Conservation (phyloP, 2,797 vertebrate genomes). For the Scolopax bukidnonensis region DNA sequence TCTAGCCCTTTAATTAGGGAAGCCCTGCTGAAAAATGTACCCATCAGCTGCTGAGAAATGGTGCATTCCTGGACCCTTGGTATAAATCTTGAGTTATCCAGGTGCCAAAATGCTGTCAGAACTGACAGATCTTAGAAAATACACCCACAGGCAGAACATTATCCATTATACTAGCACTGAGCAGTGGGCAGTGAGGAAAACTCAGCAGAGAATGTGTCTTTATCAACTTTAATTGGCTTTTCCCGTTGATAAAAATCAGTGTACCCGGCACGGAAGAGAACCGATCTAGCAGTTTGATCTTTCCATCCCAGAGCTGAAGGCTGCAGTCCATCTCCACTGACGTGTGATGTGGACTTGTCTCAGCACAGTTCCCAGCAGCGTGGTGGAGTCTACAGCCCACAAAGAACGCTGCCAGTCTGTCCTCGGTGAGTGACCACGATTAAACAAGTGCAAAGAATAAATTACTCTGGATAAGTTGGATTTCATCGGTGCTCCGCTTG, state of each 20-base stretch:
- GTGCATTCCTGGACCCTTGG: constrained; percentile 70
- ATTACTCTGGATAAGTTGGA: constrained; percentile 31
- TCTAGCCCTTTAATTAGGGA: constrained; percentile 78
- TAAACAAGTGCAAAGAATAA: constrained; percentile 47
- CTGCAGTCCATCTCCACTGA: constrained; percentile 55
- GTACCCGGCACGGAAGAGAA: constrained; percentile 27
- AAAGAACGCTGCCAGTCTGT: constrained; percentile 38
- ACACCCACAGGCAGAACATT: constrained; percentile 73
- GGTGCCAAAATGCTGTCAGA: constrained; percentile 78
- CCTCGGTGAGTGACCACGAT: constrained; percentile 27
- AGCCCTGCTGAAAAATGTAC: constrained; percentile 78
- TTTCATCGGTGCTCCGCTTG: constrained; percentile 10
- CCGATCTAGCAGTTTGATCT: constrained; percentile 61
- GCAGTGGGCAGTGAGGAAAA: constrained; percentile 73
- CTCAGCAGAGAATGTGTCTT: constrained; percentile 71
- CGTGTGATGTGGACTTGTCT: constrained; percentile 6
- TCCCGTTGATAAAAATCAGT: constrained; percentile 64
- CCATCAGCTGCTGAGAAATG: constrained; percentile 73
- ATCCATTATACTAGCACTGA: constrained; percentile 75
- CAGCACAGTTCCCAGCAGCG: not conserved
- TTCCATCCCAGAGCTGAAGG: constrained; percentile 57
- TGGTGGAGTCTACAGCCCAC: not conserved
- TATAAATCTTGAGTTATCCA: constrained; percentile 78
- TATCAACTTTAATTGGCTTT: constrained; percentile 75
- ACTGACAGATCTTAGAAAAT: constrained; percentile 79